phyloP scores from a whole-genome alignment of 2,888 invertebrate species.

The Oscheius onirici region DNA sequence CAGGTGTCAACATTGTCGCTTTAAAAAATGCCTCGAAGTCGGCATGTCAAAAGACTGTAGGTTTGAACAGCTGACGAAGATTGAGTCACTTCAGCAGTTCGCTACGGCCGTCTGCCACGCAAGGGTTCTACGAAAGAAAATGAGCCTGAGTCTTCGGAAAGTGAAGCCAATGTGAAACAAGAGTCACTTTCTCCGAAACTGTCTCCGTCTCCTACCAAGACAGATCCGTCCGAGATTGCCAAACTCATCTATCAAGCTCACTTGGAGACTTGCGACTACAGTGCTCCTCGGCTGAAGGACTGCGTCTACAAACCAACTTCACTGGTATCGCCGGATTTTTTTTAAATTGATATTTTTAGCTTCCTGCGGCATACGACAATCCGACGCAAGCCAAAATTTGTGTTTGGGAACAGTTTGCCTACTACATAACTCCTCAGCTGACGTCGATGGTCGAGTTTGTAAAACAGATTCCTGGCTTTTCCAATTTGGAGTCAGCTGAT shows the following conservation, averaged over 20 bases:
- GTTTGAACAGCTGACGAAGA: conserved; percentile 22
- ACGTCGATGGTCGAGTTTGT: conserved; percentile 34
- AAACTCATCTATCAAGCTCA: conserved; percentile 3
- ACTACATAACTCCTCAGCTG: conserved; percentile 20
- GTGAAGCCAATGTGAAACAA: background rate
- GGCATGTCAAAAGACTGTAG: conserved; percentile 97
- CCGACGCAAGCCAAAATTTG: background rate
- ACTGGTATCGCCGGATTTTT: background rate
- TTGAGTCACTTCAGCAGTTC: conserved; percentile 74
- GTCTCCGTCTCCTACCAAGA: background rate
- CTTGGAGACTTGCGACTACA: conserved; percentile 3
- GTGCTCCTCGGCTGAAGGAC: background rate
- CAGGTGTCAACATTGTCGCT: conserved; percentile 93
- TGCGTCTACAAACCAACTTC: background rate
- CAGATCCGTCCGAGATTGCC: background rate
- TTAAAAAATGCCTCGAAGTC: conserved; percentile 93
- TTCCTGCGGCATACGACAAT: background rate
- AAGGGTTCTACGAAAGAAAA: conserved; percentile 14
- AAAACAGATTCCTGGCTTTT: conserved; percentile 37
- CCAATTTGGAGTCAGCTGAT: conserved; percentile 21
- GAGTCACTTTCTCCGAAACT: background rate
- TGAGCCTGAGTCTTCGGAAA: conserved; percentile 10
- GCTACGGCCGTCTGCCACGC: conserved; percentile 29
- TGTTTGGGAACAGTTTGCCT: conserved; percentile 38
- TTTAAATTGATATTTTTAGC: background rate